Percentiles rank a stretch among this genome's conserved stretches.
phyloP scores from a whole-genome alignment of 2,797 vertebrate genomes.

The Halcyon smyrnensis region DNA sequence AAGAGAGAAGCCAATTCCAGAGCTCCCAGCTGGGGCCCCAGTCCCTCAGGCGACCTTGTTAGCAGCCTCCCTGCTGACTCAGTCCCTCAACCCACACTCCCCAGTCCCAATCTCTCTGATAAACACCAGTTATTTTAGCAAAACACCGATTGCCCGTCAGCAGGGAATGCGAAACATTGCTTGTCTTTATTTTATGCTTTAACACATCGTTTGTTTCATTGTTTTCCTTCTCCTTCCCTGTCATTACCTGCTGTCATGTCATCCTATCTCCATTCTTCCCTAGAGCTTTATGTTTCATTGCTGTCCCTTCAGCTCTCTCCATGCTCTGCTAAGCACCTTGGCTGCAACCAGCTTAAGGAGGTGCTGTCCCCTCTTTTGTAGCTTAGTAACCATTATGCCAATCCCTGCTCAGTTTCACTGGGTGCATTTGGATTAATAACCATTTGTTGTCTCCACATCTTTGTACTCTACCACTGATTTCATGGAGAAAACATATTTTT shows the following conservation, averaged over 20 bases:
- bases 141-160: neutral
- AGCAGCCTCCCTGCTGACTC: neutral
- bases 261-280: neutral
- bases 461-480: neutral
- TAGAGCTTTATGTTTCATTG: conserved; percentile 13
- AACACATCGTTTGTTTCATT: neutral
- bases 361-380: neutral
- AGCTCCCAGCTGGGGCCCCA: neutral
- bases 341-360: neutral
- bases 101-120: neutral
- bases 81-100: neutral
- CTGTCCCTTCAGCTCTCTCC: neutral
- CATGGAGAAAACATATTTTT: neutral
- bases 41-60: neutral
- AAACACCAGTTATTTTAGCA: neutral
- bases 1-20: neutral
- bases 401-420: neutral
- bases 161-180: neutral
- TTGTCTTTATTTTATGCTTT: conserved; percentile 31
- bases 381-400: neutral
- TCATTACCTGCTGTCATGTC: conserved; percentile 32
- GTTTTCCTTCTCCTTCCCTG: conserved; percentile 21
- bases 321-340: neutral
- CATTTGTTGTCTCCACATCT: neutral
- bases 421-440: neutral